Conservation (phyloP, 2,888 invertebrate genomes). For the Brachypterus glaber region DNA sequence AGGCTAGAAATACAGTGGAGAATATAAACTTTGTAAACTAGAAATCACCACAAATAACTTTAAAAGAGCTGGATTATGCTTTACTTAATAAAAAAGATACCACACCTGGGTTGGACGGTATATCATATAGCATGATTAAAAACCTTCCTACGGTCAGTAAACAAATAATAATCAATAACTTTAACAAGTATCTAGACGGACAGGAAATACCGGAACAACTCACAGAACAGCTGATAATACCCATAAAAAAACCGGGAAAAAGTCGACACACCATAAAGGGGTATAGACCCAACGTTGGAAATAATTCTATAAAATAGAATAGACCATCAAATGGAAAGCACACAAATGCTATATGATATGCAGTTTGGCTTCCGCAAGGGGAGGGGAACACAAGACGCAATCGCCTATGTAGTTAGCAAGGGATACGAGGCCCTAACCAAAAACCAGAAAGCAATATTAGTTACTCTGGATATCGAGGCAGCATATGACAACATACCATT, state of each 20-base stretch:
- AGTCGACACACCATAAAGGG: conserved; percentile 1
- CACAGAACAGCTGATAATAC: conserved; percentile 1
- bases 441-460: conserved; percentile 1
- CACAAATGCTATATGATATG: neutral
- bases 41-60: too few relatives aligned
- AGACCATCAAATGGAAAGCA: conserved; percentile 6
- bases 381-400: neutral
- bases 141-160: conserved; percentile 1
- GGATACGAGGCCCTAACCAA: too few relatives aligned
- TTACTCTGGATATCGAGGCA: conserved; percentile 7
- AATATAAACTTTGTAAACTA: too few relatives aligned
- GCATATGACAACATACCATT: conserved; percentile 12
- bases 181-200: neutral
- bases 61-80: too few relatives aligned
- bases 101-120: conserved; percentile 5
- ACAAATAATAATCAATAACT: conserved; percentile 1
- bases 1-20: too few relatives aligned
- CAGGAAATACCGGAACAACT: conserved; percentile 1
- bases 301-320: conserved; percentile 3
- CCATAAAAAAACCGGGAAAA: conserved; percentile 5
- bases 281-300: conserved; percentile 10
- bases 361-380: conserved; percentile 10
- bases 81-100: conserved; percentile 8
- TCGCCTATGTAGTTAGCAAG: neutral
- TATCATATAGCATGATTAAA: conserved; percentile 8